These are phyloP conservation scores for Bombus breviceps DNA, from an alignment of 1,140 invertebrate species.

Conservation along the genomic window DNA sequence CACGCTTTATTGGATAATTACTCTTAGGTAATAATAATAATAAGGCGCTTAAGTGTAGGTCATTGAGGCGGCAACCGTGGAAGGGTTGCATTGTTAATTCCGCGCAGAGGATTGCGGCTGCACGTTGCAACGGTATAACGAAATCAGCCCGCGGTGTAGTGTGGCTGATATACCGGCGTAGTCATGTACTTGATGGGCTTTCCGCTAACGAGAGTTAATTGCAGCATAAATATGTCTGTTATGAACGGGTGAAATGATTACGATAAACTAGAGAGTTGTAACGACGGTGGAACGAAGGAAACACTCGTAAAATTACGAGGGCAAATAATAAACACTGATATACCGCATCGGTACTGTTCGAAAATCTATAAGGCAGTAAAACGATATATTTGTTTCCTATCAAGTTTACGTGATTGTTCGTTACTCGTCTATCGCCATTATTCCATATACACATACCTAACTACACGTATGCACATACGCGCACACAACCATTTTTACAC, in stretches of 20 bases:
- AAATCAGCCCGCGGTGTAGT: conserved; percentile 50
- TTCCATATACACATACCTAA: neutral
- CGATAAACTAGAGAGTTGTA: conserved; percentile 55
- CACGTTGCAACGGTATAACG: conserved; percentile 37
- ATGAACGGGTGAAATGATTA: conserved; percentile 60
- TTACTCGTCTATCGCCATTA: conserved; percentile 6
- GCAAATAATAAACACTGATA: conserved; percentile 47
- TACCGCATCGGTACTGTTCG: neutral
- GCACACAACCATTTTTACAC: neutral
- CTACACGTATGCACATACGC: neutral
- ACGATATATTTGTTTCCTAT: conserved; percentile 45
- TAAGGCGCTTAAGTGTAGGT: conserved; percentile 16
- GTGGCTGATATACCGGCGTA: conserved; percentile 53
- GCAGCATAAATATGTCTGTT: conserved; percentile 59
- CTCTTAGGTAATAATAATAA: neutral
- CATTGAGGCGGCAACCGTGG: neutral
- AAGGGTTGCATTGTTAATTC: conserved; percentile 39
- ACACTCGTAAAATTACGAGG: conserved; percentile 42
- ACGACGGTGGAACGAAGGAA: conserved; percentile 38
- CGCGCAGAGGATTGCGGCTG: conserved; percentile 23
- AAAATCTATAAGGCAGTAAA: conserved; percentile 43
- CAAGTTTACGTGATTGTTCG: conserved; percentile 26
- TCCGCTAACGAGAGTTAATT: conserved; percentile 65
- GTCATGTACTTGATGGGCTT: conserved; percentile 57
- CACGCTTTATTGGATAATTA: conserved; percentile 1